Evolutionary conservation across 1,140 invertebrate genomes (phyloP).

Genomic region (Drosophila dunni): DNA sequence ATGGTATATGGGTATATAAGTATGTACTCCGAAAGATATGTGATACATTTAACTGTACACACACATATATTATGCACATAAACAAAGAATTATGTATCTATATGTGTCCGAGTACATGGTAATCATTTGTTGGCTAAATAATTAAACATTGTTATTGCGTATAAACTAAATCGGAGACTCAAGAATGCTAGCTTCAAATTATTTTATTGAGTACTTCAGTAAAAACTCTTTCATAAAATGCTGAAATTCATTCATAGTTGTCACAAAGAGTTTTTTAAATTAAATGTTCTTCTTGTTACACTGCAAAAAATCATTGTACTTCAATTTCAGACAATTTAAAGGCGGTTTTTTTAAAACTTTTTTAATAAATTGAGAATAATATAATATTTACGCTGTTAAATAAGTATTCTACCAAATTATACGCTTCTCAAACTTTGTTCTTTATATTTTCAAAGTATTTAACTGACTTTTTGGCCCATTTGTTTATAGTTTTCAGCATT

Average conservation of each 20-base stretch:
- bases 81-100: no score
- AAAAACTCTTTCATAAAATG: neutral
- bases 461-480: no score
- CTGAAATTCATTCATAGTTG: slow-evolving; percentile 12
- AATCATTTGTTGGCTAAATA: slow-evolving; percentile 18
- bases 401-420: no score
- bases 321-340: neutral
- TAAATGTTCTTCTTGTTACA: slow-evolving; percentile 4
- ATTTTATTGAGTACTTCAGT: neutral
- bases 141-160: slow-evolving; percentile 20
- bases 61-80: neutral
- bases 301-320: neutral
- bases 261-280: neutral
- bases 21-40: slow-evolving; percentile 36
- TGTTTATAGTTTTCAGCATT: no score
- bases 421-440: no score
- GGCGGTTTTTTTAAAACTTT: no score
- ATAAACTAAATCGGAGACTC: neutral
- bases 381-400: no score
- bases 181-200: slow-evolving; percentile 15
- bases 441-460: no score
- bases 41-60: slow-evolving; percentile 32
- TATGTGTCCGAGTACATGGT: no score
- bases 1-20: no score
- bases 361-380: no score